Percentiles rank a stretch among this genome's conserved stretches.
These are phyloP conservation scores for Odontesthes bonariensis DNA, from an alignment of 2,113 vertebrate genomes.

Conservation along the genomic window DNA sequence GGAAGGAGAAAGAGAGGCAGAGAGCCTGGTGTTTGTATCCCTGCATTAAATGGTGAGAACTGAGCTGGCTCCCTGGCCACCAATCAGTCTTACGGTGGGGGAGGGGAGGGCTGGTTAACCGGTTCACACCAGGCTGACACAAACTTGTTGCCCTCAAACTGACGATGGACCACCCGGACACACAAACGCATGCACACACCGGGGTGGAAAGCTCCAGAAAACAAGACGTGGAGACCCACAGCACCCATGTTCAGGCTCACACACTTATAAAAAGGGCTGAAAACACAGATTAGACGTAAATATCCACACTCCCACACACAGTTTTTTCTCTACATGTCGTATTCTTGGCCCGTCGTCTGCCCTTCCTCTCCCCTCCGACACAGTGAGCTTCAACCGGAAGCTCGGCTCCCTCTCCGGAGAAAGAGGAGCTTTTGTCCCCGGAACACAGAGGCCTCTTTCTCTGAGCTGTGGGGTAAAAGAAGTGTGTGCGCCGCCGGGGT, in stretches of 20 bases:
- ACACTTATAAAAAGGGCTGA: conserved; percentile 10
- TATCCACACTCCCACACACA: conserved; percentile 11
- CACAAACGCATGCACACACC: conserved; percentile 27
- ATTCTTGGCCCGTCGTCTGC: conserved; percentile 82
- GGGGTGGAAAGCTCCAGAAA: conserved; percentile 17
- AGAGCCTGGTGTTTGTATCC: conserved; percentile 48
- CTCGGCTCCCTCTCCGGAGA: conserved; percentile 82
- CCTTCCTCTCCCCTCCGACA: conserved; percentile 86
- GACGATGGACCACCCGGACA: conserved; percentile 64
- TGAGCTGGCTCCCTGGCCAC: conserved; percentile 67
- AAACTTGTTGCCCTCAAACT: conserved; percentile 81
- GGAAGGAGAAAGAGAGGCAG: not conserved
- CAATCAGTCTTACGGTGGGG: conserved; percentile 55
- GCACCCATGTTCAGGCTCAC: conserved; percentile 40
- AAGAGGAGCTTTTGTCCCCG: conserved; percentile 87
- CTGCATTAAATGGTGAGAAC: conserved; percentile 65
- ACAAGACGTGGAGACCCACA: conserved; percentile 2
- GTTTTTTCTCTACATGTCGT: conserved; percentile 64
- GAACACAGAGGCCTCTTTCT: conserved; percentile 87
- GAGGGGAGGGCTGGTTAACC: conserved; percentile 63
- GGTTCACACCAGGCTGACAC: conserved; percentile 80
- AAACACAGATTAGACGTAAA: conserved; percentile 40
- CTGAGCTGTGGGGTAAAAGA: conserved; percentile 64
- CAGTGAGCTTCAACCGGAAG: conserved; percentile 90
- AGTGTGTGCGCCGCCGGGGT: conserved; percentile 48